Evolutionary conservation across 1,140 invertebrate genomes (phyloP).

Genomic region (Pseudomyrmex flavicornis): DNA sequence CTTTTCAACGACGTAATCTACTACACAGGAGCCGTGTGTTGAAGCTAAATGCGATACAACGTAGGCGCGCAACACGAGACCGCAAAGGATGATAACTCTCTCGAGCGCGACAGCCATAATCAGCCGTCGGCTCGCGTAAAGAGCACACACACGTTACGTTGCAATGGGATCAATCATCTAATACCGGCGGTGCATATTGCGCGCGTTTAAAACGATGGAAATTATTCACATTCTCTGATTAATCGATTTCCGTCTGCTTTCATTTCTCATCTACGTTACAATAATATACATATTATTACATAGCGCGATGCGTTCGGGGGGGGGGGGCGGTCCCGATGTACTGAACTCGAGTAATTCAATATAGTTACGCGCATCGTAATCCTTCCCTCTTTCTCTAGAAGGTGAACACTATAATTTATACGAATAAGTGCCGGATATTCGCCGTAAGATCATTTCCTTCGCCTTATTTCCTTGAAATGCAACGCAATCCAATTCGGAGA

Average conservation of each 20-base stretch:
- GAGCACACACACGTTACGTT: conserved; percentile 11
- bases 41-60: conserved; percentile 34
- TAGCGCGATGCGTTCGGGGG: not conserved
- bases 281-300: conserved; percentile 16
- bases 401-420: conserved; percentile 43
- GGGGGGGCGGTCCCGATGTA: too few relatives aligned
- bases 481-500: conserved; percentile 65
- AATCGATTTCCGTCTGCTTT: not conserved
- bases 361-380: conserved; percentile 54
- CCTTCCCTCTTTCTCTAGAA: not conserved
- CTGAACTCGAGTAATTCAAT: conserved; percentile 40
- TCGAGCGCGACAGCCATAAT: conserved; percentile 43
- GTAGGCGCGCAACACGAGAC: conserved; percentile 40
- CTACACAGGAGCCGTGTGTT: not conserved
- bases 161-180: conserved; percentile 35
- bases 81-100: conserved; percentile 56
- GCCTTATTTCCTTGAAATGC: conserved; percentile 29
- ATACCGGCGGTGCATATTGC: conserved; percentile 11
- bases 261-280: too few relatives aligned
- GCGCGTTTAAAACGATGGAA: not conserved
- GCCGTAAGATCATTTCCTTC: conserved; percentile 48
- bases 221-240: conserved; percentile 26
- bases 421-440: conserved; percentile 65
- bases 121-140: conserved; percentile 39
- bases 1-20: conserved; percentile 10